Conservation (phyloP, 2,797 vertebrate species). For the Pygocentrus nattereri region DNA sequence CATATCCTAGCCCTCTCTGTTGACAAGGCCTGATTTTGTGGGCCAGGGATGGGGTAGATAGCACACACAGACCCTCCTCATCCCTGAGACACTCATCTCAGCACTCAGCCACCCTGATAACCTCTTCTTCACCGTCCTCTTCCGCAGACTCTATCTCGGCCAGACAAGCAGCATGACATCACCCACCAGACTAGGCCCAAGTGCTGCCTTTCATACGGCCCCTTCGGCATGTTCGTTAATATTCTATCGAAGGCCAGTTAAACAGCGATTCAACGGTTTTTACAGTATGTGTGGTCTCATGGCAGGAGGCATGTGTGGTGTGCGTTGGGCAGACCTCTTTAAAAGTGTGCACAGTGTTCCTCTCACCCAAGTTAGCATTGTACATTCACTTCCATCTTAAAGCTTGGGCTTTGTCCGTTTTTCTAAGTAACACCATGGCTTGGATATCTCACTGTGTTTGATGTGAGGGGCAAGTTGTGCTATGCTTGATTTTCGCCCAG, state of each 20-base stretch:
- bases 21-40: constrained; percentile 60
- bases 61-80: constrained; percentile 51
- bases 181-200: constrained; percentile 35
- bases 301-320: background rate
- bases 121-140: constrained; percentile 66
- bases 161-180: constrained; percentile 54
- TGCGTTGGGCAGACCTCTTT: background rate
- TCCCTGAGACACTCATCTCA: constrained; percentile 60
- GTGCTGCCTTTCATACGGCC: background rate
- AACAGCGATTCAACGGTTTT: background rate
- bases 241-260: background rate
- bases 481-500: background rate
- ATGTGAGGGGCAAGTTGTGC: background rate
- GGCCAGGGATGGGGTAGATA: constrained; percentile 56
- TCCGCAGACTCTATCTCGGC: constrained; percentile 62
- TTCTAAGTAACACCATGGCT: background rate
- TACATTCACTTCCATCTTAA: background rate
- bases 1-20: constrained; percentile 23
- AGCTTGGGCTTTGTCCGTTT: background rate
- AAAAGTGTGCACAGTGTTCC: background rate
- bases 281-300: too few relatives aligned
- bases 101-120: constrained; percentile 77
- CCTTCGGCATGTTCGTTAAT: background rate
- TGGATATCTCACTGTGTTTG: background rate
- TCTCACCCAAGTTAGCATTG: background rate